Percentiles rank a stretch among this genome's conserved stretches.
These are phyloP conservation scores for Gastrophysa polygoni DNA, from an alignment of 2,888 invertebrate genomes.

Conservation along the genomic window DNA sequence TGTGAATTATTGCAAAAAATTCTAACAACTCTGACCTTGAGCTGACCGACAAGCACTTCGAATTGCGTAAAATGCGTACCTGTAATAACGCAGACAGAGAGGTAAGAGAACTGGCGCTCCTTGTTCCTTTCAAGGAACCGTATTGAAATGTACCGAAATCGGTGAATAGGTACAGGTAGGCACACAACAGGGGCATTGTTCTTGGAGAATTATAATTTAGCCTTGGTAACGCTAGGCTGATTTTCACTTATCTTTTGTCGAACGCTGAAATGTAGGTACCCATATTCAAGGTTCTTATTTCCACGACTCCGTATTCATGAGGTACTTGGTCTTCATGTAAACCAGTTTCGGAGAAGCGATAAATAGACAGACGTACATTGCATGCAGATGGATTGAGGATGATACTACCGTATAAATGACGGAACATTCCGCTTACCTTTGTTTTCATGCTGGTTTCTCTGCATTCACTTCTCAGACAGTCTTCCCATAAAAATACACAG, in stretches of 20 bases:
- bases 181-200: constrained; percentile 51
- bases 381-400: too few species aligned
- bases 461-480: too few species aligned
- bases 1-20: background rate
- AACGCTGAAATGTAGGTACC: constrained; percentile 23
- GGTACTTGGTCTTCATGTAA: background rate
- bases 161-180: constrained; percentile 23
- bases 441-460: too few species aligned
- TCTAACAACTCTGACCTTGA: too few species aligned
- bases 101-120: too few species aligned
- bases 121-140: constrained; percentile 18
- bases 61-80: too few species aligned
- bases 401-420: too few species aligned
- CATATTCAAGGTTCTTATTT: constrained; percentile 22
- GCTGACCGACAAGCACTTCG: too few species aligned
- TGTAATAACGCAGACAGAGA: too few species aligned
- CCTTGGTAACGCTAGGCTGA: constrained; percentile 41
- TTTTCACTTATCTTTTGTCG: constrained; percentile 22
- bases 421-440: too few species aligned
- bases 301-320: background rate
- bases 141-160: constrained; percentile 30
- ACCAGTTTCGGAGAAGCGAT: background rate
- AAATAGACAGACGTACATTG: too few species aligned
- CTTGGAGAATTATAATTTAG: constrained; percentile 40
- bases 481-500: too few species aligned